Conservation (phyloP, 2,113 vertebrate genomes). For the Anguilla rostrata region DNA sequence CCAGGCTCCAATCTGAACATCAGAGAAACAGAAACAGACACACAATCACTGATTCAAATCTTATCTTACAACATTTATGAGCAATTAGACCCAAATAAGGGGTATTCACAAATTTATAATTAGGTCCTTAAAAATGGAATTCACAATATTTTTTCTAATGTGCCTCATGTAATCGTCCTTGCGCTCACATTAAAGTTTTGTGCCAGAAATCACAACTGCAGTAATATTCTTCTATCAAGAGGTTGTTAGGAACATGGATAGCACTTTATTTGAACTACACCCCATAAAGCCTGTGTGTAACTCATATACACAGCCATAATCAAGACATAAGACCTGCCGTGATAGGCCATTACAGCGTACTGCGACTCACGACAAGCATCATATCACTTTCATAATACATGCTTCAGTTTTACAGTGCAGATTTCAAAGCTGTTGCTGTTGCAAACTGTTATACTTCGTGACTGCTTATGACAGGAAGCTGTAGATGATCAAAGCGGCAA, state of each 20-base stretch:
- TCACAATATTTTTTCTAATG: too few species aligned
- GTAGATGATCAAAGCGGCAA: not conserved
- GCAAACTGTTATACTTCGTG: too few species aligned
- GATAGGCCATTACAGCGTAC: too few species aligned
- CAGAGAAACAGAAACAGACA: not conserved
- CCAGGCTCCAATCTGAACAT: conserved; percentile 36
- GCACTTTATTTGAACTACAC: not conserved
- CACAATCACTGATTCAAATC: not conserved
- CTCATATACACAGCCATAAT: too few species aligned
- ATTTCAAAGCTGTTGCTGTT: too few species aligned
- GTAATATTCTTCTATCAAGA: not conserved
- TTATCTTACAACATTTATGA: not conserved
- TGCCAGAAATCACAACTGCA: not conserved
- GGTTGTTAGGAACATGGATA: not conserved
- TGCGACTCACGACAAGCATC: too few species aligned
- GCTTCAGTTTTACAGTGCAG: too few species aligned
- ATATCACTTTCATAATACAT: too few species aligned
- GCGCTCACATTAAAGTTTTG: not conserved
- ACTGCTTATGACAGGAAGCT: not conserved
- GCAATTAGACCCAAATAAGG: not conserved
- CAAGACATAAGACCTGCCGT: too few species aligned
- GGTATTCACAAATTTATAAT: not conserved
- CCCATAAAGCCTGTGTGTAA: too few species aligned
- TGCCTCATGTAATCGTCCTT: not conserved
- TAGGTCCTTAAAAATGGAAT: too few species aligned